phyloP scores from a whole-genome alignment of 2,888 invertebrate genomes.

The Heliconius ethilla region DNA sequence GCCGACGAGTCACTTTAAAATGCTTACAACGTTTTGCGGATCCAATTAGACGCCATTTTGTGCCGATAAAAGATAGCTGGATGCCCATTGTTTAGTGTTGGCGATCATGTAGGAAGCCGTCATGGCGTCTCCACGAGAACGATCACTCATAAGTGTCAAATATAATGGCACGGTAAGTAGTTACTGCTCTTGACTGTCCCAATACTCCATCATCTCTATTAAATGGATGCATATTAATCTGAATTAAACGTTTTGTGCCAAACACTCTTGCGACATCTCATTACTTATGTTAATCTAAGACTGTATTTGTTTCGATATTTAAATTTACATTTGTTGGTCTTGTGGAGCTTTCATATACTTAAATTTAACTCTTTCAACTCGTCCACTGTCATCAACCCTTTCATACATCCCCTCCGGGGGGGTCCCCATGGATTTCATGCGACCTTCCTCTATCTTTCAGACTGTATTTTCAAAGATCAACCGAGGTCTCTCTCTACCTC shows the following conservation, averaged over 20 bases:
- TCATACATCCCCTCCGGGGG: no score
- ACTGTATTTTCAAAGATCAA: no score
- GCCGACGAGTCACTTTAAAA: conserved; percentile 54
- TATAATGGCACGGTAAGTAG: conserved; percentile 62
- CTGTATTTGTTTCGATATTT: conserved; percentile 3
- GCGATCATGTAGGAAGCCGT: conserved; percentile 65
- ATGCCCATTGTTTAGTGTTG: conserved; percentile 73
- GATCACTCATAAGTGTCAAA: conserved; percentile 78
- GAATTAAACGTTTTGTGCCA: conserved; percentile 42
- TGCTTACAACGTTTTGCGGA: conserved; percentile 62
- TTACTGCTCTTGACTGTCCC: conserved; percentile 44
- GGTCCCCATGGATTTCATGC: no score
- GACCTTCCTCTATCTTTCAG: no score
- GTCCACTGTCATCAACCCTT: no score
- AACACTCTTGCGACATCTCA: conserved; percentile 33
- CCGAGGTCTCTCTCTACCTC: no score
- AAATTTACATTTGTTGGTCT: neutral
- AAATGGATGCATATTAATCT: conserved; percentile 62
- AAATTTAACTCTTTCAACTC: neutral
- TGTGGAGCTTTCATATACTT: neutral
- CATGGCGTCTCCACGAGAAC: conserved; percentile 53
- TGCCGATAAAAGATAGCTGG: conserved; percentile 75
- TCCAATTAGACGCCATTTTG: conserved; percentile 78
- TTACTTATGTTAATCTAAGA: conserved; percentile 12
- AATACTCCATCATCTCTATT: conserved; percentile 70